These are phyloP conservation scores for Orthonevra nobilis DNA, from an alignment of 2,888 invertebrate species.

Conservation along the genomic window DNA sequence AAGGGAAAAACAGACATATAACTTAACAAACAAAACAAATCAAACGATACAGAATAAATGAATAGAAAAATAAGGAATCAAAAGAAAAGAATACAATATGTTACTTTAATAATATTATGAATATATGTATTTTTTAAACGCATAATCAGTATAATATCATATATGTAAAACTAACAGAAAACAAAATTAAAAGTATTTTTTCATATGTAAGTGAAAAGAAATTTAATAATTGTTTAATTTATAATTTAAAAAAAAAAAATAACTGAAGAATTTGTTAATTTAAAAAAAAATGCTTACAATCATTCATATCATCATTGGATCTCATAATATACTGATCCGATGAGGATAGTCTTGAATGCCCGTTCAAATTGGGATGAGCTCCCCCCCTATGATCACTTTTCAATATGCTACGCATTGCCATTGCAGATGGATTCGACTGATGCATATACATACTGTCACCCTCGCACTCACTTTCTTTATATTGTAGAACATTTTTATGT, in stretches of 20 bases:
- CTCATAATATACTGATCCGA: constrained; percentile 81
- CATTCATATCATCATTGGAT: constrained; percentile 81
- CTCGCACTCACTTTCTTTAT: constrained; percentile 96
- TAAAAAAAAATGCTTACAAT: constrained; percentile 80
- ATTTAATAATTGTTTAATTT: constrained; percentile 34
- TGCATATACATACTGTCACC: constrained; percentile 81
- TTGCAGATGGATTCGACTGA: constrained; percentile 81
- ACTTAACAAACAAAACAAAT: constrained; percentile 10
- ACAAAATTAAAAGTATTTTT: constrained; percentile 16
- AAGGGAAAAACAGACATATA: constrained; percentile 47
- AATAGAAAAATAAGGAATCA: constrained; percentile 32
- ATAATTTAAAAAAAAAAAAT: constrained; percentile 46
- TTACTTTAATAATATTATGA: constrained; percentile 41
- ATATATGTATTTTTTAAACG: constrained; percentile 67
- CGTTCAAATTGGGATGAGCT: constrained; percentile 81
- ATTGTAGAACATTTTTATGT: constrained; percentile 96
- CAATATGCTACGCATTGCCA: constrained; percentile 81
- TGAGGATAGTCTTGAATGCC: constrained; percentile 81
- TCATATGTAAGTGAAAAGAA: constrained; percentile 16
- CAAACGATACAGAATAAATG: neutral
- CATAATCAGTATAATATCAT: constrained; percentile 67
- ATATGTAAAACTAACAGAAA: constrained; percentile 64
- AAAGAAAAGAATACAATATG: too few relatives aligned
- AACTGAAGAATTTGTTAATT: constrained; percentile 37
- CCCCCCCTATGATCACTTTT: constrained; percentile 81